Conservation (phyloP, 2,888 invertebrate species). For the Noctua janthina region DNA sequence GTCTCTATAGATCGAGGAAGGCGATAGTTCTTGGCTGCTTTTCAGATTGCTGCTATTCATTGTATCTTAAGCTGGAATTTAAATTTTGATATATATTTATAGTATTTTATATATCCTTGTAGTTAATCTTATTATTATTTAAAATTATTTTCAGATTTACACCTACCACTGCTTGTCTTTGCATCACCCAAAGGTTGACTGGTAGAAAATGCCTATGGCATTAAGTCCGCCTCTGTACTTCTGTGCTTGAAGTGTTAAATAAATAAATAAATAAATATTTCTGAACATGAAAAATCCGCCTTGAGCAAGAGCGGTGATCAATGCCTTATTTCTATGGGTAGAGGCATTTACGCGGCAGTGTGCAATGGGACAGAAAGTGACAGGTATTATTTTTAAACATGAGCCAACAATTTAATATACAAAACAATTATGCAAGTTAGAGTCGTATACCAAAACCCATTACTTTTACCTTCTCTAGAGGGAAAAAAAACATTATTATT, state of each 20-base stretch:
- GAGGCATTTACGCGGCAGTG: not conserved
- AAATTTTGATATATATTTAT: too few relatives aligned
- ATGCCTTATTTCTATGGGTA: not conserved
- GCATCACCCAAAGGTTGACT: too few relatives aligned
- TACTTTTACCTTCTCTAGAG: not conserved
- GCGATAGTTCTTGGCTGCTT: slow-evolving; percentile 17
- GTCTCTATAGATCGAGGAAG: slow-evolving; percentile 1
- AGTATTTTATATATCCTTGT: too few relatives aligned
- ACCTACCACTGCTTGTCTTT: too few relatives aligned
- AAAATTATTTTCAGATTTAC: too few relatives aligned
- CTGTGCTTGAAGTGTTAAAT: too few relatives aligned
- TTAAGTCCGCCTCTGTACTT: too few relatives aligned
- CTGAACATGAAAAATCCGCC: not conserved
- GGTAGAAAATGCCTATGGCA: too few relatives aligned
- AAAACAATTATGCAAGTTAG: slow-evolving; percentile 1
- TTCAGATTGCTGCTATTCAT: slow-evolving; percentile 12
- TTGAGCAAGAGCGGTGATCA: not conserved
- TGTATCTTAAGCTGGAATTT: not conserved
- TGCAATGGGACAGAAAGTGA: too few relatives aligned
- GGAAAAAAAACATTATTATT: slow-evolving; percentile 35
- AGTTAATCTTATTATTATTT: too few relatives aligned
- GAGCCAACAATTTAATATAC: not conserved
- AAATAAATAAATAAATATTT: too few relatives aligned
- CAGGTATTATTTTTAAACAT: not conserved
- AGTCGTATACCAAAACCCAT: slow-evolving; percentile 17